A percentile compares a stretch with the other conserved stretches of the same genome.
These are phyloP conservation scores for Gorsachius magnificus DNA, from an alignment of 2,797 vertebrate species.

Conservation along the genomic window DNA sequence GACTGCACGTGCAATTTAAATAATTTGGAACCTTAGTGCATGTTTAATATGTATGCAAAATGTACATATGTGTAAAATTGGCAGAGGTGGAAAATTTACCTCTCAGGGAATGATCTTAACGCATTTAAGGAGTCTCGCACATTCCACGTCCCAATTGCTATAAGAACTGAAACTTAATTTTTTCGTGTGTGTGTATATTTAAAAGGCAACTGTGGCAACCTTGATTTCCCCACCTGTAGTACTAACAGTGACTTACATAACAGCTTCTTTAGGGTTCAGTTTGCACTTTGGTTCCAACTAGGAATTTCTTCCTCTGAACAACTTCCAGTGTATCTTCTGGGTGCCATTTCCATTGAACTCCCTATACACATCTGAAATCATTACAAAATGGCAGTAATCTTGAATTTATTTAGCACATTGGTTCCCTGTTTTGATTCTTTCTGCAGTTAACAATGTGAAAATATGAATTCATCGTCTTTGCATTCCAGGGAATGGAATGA, in stretches of 20 bases:
- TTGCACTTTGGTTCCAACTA: constrained; percentile 28
- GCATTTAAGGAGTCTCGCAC: constrained; percentile 47
- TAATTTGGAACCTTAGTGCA: constrained; percentile 56
- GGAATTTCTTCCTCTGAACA: background rate
- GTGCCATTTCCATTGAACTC: background rate
- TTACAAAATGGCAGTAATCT: background rate
- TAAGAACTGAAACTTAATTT: constrained; percentile 17
- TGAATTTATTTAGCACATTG: background rate
- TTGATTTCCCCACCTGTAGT: background rate
- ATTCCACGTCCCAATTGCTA: background rate
- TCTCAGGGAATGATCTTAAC: constrained; percentile 64
- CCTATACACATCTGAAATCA: background rate
- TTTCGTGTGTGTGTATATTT: background rate
- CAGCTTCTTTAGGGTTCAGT: background rate
- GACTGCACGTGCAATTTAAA: constrained; percentile 55
- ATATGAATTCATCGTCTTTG: background rate
- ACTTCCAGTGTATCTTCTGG: background rate
- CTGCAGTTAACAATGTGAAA: constrained; percentile 18
- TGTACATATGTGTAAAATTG: constrained; percentile 61
- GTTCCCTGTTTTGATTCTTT: constrained; percentile 13
- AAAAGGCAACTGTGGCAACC: constrained; percentile 4
- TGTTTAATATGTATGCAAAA: constrained; percentile 64
- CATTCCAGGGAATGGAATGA: constrained; percentile 44
- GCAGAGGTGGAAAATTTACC: constrained; percentile 62
- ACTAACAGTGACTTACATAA: background rate